Evolutionary conservation across 2,113 vertebrate genomes (phyloP).

Genomic region (Heterotis niloticus): DNA sequence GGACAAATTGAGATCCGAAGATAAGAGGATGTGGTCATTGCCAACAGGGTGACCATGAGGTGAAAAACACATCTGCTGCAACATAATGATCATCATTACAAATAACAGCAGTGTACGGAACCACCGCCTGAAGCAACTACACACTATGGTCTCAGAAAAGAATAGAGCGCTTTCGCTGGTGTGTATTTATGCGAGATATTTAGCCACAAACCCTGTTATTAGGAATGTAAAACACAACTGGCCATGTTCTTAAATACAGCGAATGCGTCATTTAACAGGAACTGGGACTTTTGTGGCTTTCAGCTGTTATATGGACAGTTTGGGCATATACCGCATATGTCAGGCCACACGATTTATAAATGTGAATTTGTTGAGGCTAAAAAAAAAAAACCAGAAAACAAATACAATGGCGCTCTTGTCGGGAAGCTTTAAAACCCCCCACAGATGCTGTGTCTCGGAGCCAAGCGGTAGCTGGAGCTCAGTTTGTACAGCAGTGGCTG

Average conservation of each 20-base stretch:
- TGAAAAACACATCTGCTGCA: neutral
- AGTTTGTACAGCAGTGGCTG: neutral
- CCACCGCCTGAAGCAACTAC: neutral
- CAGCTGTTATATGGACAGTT: neutral
- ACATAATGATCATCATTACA: neutral
- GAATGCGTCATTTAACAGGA: neutral
- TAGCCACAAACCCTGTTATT: conserved; percentile 6
- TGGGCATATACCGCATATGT: neutral
- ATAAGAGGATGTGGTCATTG: neutral
- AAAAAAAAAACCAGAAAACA: too few relatives aligned
- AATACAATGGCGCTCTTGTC: conserved; percentile 2
- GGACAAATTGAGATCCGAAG: neutral
- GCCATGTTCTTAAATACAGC: conserved; percentile 15
- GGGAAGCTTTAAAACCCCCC: neutral
- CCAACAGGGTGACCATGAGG: neutral
- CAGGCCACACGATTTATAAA: neutral
- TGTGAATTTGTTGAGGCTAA: neutral
- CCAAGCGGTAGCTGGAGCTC: neutral
- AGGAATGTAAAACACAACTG: neutral
- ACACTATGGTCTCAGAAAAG: neutral
- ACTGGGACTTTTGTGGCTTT: neutral
- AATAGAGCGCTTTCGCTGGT: neutral
- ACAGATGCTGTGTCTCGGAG: neutral
- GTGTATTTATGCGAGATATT: conserved; percentile 9
- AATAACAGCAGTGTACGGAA: neutral